These are phyloP conservation scores for Echiichthys vipera DNA, from an alignment of 2,797 vertebrate species.

Conservation along the genomic window DNA sequence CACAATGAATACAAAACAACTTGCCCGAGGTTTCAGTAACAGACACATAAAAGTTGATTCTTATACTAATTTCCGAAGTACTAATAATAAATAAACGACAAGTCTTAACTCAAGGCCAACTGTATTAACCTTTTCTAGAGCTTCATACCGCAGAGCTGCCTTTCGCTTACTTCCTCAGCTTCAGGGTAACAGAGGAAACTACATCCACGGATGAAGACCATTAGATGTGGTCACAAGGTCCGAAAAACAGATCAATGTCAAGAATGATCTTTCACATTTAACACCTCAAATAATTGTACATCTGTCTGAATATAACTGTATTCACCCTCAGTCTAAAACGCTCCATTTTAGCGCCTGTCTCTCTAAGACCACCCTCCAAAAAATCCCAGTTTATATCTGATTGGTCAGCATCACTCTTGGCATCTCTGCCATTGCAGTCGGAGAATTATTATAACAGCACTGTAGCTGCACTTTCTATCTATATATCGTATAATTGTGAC, in stretches of 20 bases:
- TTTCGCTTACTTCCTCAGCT: not conserved
- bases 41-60: not conserved
- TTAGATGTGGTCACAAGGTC: not conserved
- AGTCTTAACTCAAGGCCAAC: not conserved
- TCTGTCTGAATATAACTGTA: no score
- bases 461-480: no score
- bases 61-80: not conserved
- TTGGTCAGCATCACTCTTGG: no score
- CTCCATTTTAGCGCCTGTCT: no score
- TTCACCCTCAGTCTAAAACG: no score
- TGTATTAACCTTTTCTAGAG: not conserved
- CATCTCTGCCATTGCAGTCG: no score
- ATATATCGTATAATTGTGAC: no score
- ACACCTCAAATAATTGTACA: not conserved
- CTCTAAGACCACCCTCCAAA: no score
- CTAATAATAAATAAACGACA: not conserved
- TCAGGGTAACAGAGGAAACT: not conserved
- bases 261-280: not conserved
- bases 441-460: no score
- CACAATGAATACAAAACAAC: not conserved
- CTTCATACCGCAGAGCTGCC: not conserved
- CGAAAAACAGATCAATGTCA: not conserved
- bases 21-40: not conserved
- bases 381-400: no score
- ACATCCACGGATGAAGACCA: not conserved